A percentile compares a stretch with the other conserved stretches of the same genome.
These are phyloP conservation scores for Tupaia tana DNA, from an alignment of 2,113 vertebrate species.

Conservation along the genomic window DNA sequence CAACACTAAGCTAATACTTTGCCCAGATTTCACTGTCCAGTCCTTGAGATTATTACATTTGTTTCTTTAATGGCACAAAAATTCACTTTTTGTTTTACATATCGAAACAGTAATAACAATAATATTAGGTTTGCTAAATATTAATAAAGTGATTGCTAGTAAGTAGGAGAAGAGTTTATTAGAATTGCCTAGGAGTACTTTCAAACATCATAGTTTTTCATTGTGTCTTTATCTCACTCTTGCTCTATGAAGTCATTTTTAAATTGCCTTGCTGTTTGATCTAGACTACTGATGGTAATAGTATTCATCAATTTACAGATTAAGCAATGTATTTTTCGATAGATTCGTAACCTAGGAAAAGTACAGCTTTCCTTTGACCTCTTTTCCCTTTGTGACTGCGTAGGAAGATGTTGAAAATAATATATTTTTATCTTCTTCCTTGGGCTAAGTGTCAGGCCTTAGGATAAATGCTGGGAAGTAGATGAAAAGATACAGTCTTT, in stretches of 20 bases:
- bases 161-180: not conserved
- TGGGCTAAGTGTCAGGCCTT: not conserved
- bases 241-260: constrained; percentile 15
- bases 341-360: not conserved
- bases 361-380: not conserved
- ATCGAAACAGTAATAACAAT: constrained; percentile 23
- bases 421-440: not conserved
- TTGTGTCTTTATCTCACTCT: not conserved
- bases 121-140: not conserved
- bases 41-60: not conserved
- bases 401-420: not conserved
- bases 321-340: not conserved
- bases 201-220: not conserved
- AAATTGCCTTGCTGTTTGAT: constrained; percentile 9
- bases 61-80: not conserved
- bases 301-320: not conserved
- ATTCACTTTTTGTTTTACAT: constrained; percentile 3
- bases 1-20: constrained; percentile 1
- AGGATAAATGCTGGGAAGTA: not conserved
- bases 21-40: not conserved
- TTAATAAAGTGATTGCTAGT: not conserved
- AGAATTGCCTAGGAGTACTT: constrained; percentile 19
- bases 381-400: not conserved
- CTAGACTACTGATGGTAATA: not conserved
- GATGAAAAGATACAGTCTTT: not conserved